phyloP scores from a whole-genome alignment of 2,113 vertebrate genomes.

The Myrmecophaga tridactyla region DNA sequence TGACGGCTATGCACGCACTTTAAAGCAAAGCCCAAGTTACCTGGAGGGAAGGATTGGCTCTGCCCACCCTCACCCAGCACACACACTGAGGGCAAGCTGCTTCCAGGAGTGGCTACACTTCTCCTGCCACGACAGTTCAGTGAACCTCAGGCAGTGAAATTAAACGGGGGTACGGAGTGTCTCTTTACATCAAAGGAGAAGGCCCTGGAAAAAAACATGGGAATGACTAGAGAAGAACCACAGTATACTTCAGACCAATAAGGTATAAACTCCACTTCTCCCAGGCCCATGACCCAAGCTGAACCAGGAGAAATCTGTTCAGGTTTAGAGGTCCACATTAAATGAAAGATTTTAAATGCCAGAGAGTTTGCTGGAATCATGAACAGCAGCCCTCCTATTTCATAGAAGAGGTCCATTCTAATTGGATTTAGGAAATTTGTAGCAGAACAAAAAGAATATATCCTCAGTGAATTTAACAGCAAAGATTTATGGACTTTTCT shows the following conservation, averaged over 20 bases:
- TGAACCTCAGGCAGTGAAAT: neutral
- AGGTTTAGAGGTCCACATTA: neutral
- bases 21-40: neutral
- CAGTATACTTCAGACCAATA: neutral
- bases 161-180: neutral
- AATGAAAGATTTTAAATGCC: neutral
- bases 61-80: neutral
- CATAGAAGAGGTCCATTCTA: neutral
- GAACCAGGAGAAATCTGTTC: neutral
- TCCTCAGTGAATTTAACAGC: neutral
- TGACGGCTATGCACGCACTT: fast-evolving
- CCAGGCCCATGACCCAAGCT: neutral
- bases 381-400: neutral
- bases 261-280: neutral
- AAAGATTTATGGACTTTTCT: constrained; percentile 2
- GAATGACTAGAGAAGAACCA: neutral
- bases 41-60: neutral
- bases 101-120: neutral
- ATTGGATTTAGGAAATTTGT: neutral
- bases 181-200: neutral
- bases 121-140: neutral
- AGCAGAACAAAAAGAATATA: neutral
- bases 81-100: neutral
- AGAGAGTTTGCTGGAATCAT: neutral
- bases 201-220: neutral